These are phyloP conservation scores for Zygaena filipendulae DNA, from an alignment of 2,888 invertebrate genomes.

Conservation along the genomic window DNA sequence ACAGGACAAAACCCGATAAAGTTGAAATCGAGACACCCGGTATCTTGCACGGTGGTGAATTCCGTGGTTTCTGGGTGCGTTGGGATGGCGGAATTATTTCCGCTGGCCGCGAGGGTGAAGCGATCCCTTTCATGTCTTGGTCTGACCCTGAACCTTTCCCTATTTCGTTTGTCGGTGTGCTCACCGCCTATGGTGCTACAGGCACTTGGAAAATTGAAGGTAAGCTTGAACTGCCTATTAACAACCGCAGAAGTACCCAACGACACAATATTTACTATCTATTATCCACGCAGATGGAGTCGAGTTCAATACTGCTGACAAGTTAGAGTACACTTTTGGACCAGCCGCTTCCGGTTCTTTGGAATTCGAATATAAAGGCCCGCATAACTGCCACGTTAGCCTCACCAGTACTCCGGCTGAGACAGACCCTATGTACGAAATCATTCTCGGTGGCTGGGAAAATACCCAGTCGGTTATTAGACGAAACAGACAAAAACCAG, in stretches of 20 bases:
- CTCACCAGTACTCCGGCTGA: constrained; percentile 65
- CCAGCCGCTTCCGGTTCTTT: constrained; percentile 63
- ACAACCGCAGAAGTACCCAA: constrained; percentile 69
- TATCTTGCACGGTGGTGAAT: constrained; percentile 78
- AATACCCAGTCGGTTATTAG: constrained; percentile 74
- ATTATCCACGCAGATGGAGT: constrained; percentile 59
- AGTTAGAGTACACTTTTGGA: constrained; percentile 69
- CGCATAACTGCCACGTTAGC: constrained; percentile 73
- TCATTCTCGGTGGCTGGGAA: constrained; percentile 76
- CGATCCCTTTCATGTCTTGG: constrained; percentile 78
- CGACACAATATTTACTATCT: constrained; percentile 31
- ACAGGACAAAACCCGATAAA: constrained; percentile 80
- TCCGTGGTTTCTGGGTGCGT: constrained; percentile 86
- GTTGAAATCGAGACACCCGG: constrained; percentile 77
- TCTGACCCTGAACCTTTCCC: constrained; percentile 77
- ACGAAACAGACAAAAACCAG: constrained; percentile 70
- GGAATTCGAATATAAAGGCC: constrained; percentile 69
- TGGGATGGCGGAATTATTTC: constrained; percentile 77
- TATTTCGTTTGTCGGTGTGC: constrained; percentile 80
- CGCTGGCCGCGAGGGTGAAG: constrained; percentile 79
- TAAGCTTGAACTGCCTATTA: too few species aligned
- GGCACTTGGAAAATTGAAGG: constrained; percentile 87
- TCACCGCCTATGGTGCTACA: constrained; percentile 87
- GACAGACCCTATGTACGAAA: constrained; percentile 72
- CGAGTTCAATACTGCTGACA: constrained; percentile 66